A percentile compares a stretch with the other conserved stretches of the same genome.
Conservation (phyloP, 2,888 invertebrate species). For the Eilema sororculum region DNA sequence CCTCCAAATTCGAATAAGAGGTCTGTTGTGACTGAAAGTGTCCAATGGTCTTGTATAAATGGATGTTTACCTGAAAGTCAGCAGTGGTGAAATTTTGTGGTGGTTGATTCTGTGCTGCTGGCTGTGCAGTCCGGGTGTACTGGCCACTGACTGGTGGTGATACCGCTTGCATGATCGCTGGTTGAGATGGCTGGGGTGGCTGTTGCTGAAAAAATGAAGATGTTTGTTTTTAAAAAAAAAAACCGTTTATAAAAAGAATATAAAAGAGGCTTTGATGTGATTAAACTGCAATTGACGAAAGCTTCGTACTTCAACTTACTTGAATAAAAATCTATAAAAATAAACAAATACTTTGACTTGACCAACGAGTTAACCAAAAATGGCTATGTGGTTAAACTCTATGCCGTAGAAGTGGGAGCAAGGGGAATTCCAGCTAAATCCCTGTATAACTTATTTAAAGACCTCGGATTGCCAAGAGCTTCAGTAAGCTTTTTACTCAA, state of each 20-base stretch:
- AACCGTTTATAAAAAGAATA: too few species aligned
- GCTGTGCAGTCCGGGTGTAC: slow-evolving; percentile 89
- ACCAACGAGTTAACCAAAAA: too few species aligned
- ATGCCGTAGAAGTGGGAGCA: too few species aligned
- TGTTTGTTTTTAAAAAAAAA: neutral
- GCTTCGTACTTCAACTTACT: too few species aligned
- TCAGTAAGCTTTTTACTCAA: too few species aligned
- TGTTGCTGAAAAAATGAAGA: slow-evolving; percentile 34
- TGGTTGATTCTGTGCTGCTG: slow-evolving; percentile 82
- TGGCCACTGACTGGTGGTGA: slow-evolving; percentile 86
- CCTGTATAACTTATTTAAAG: too few species aligned
- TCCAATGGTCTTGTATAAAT: neutral
- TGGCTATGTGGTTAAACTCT: too few species aligned
- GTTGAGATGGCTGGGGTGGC: slow-evolving; percentile 86
- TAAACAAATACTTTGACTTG: too few species aligned
- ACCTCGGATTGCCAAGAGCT: too few species aligned
- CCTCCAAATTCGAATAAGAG: neutral
- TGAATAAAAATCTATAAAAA: too few species aligned
- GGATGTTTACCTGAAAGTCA: slow-evolving; percentile 89
- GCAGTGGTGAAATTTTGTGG: slow-evolving; percentile 89
- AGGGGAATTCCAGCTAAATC: too few species aligned
- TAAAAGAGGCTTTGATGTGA: neutral
- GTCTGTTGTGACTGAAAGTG: neutral
- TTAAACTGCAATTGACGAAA: neutral
- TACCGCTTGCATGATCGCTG: slow-evolving; percentile 94